Evolutionary conservation across 2,113 vertebrate genomes (phyloP).

Genomic region (Apodemus sylvaticus): DNA sequence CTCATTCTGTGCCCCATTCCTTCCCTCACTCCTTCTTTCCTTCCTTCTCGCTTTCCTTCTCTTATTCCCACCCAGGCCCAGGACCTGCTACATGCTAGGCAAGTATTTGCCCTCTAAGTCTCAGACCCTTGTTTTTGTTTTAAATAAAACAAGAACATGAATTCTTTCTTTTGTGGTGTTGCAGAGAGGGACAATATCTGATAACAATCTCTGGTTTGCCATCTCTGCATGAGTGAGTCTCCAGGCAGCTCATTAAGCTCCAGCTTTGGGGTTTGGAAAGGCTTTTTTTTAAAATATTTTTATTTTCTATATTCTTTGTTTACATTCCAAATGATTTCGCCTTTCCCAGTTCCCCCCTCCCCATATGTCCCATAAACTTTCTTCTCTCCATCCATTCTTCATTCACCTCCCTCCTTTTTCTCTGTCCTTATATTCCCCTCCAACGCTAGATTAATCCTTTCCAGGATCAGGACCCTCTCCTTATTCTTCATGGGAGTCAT

Average conservation of each 20-base stretch:
- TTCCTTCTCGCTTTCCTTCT: background rate
- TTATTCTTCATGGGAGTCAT: no score
- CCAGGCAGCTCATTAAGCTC: conserved; percentile 90
- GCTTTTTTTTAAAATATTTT: no score
- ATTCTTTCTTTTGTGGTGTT: background rate
- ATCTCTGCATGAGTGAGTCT: conserved; percentile 89
- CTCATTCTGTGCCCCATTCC: background rate
- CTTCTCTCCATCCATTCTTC: no score
- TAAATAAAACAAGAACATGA: background rate
- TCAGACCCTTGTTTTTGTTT: background rate
- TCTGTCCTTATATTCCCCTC: no score
- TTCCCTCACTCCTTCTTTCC: background rate
- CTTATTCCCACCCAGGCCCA: background rate
- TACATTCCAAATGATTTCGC: no score
- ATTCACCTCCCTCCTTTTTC: no score
- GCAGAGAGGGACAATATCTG: conserved; percentile 74
- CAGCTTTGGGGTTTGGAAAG: conserved; percentile 73
- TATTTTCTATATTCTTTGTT: no score
- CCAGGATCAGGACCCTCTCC: no score
- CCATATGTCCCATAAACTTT: no score
- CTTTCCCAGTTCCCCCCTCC: no score
- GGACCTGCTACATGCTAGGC: background rate
- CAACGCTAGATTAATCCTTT: no score
- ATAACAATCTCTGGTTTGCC: conserved; percentile 90
- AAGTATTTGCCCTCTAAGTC: background rate